phyloP scores from a whole-genome alignment of 1,140 invertebrate genomes.

The Hycleus phaleratus region DNA sequence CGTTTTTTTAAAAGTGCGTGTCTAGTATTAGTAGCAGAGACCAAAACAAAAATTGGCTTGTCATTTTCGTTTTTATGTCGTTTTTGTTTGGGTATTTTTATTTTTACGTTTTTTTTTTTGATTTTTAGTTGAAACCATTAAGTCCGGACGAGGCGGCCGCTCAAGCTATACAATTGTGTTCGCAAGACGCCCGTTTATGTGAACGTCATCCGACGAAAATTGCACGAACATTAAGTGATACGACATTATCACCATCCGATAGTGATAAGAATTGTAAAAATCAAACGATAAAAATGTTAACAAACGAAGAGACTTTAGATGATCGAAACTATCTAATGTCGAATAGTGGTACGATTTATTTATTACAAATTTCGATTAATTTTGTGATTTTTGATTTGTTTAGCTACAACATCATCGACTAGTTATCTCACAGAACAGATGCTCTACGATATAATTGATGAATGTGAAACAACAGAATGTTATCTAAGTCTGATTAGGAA shows the following conservation, averaged over 20 bases:
- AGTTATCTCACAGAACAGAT: constrained; percentile 58
- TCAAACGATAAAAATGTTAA: constrained; percentile 6
- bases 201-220: constrained; percentile 68
- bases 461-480: constrained; percentile 52
- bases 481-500: constrained; percentile 61
- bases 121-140: constrained; percentile 56
- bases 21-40: no score
- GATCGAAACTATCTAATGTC: no score
- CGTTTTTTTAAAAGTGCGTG: no score
- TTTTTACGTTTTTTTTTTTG: not conserved
- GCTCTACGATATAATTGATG: constrained; percentile 56
- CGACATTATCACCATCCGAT: constrained; percentile 5
- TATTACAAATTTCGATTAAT: no score
- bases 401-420: not conserved
- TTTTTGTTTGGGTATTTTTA: not conserved
- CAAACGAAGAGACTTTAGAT: no score
- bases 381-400: no score
- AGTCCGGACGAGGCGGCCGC: constrained; percentile 83
- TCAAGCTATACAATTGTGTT: constrained; percentile 77
- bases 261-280: constrained; percentile 16
- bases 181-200: constrained; percentile 74
- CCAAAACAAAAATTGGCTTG: no score
- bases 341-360: no score
- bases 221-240: constrained; percentile 46
- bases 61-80: no score